Evolutionary conservation across 92 coral and sea anemone genomes (phyloP).

Genomic region (Isaurus tuberculatus): DNA sequence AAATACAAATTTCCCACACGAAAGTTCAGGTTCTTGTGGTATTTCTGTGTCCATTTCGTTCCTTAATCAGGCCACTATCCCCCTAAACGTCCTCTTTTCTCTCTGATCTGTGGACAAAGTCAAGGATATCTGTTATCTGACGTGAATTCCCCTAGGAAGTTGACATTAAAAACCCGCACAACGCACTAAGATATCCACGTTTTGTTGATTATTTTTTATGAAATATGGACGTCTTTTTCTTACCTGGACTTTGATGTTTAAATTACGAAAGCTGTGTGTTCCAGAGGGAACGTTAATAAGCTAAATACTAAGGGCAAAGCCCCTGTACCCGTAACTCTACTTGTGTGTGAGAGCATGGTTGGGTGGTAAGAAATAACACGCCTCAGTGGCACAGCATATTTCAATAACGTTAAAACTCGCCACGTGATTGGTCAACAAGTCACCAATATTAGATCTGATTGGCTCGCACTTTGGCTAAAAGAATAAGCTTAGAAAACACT

Average conservation of each 20-base stretch:
- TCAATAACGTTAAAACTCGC: constrained; percentile 78
- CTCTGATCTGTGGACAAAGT: constrained; percentile 53
- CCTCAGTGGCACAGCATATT: constrained; percentile 72
- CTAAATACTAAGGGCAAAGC: constrained; percentile 38
- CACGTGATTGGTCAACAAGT: constrained; percentile 72
- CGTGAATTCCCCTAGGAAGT: constrained; percentile 49
- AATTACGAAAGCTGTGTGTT: constrained; percentile 20
- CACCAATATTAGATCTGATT: constrained; percentile 34
- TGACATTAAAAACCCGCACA: constrained; percentile 42
- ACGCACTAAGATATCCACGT: constrained; percentile 4
- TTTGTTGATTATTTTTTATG: background rate
- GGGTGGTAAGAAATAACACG: constrained; percentile 51
- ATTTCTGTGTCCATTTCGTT: constrained; percentile 53
- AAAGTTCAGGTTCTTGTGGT: constrained; percentile 41
- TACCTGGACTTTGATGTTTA: constrained; percentile 11
- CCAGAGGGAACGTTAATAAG: constrained; percentile 17
- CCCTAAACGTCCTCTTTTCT: constrained; percentile 41
- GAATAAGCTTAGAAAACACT: constrained; percentile 37
- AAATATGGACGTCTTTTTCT: background rate
- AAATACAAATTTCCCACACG: constrained; percentile 83
- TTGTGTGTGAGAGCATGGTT: constrained; percentile 33
- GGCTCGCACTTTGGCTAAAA: constrained; percentile 29
- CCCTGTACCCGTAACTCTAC: constrained; percentile 20
- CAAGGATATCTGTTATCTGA: constrained; percentile 40
- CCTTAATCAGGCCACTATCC: constrained; percentile 6